phyloP scores from a whole-genome alignment of 2,797 vertebrate species.

The Gambusia yucatana region DNA sequence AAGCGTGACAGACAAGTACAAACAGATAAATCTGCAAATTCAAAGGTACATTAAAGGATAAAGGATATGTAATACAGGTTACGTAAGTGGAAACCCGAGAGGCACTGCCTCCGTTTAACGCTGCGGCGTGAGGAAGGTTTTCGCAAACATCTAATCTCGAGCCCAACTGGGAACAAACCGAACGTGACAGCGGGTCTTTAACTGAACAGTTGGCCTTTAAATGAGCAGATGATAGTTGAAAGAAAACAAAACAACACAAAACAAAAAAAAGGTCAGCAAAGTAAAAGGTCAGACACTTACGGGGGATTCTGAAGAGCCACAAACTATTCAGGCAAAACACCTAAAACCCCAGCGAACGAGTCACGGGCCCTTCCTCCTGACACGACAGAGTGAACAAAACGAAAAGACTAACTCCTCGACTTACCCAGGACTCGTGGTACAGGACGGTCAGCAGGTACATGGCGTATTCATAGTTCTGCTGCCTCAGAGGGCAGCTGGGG shows the following conservation, averaged over 20 bases:
- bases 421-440: slow-evolving; percentile 98
- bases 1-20: not conserved
- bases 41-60: not conserved
- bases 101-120: not conserved
- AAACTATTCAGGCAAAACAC: slow-evolving; percentile 26
- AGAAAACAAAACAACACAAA: slow-evolving; percentile 7
- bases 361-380: not conserved
- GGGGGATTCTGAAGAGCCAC: slow-evolving; percentile 6
- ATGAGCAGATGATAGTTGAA: slow-evolving; percentile 36
- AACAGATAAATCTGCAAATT: not conserved
- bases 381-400: not conserved
- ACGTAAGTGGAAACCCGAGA: not conserved
- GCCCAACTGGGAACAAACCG: slow-evolving; percentile 6
- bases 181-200: slow-evolving; percentile 4
- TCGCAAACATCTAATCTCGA: slow-evolving; percentile 11
- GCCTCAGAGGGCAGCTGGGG: slow-evolving; percentile 89
- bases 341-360: slow-evolving; percentile 36
- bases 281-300: slow-evolving; percentile 19
- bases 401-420: slow-evolving; percentile 43
- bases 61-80: not conserved
- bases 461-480: slow-evolving; percentile 92
- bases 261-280: slow-evolving; percentile 22
- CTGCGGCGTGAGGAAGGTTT: not conserved
- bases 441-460: slow-evolving; percentile 94
- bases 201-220: slow-evolving; percentile 29